Evolutionary conservation across 2,888 invertebrate species (phyloP), one percentile per base, ranked within the genome.

Genomic region (Drosophila mayaguana): DNA sequence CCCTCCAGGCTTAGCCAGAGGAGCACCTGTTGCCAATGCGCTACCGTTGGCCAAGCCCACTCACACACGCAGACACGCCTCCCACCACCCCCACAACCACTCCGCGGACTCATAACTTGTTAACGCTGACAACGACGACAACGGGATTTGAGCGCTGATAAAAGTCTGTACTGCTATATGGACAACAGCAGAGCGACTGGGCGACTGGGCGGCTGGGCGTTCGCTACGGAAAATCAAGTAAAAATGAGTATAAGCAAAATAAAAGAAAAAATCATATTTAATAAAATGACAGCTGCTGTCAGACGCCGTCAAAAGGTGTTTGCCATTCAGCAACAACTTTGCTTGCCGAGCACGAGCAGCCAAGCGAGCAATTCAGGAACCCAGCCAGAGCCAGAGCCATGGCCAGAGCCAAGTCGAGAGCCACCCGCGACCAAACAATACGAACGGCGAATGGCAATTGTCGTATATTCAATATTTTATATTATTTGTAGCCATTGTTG

Each of bases 261-360:
- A 28, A 6, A 14, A 36, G 1, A 79, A 68, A 86, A 83, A 79
- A 89, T 68, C 88, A 89, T 90, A 88, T 86, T 89, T 86, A 90
- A 90, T 86, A 86, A 89, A 90, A 86, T 90, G 86, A 86, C 86
- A 86, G 86, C 77, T 74, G 82, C 90, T 86, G 86, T 86, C 86
- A 89, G 86, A 87, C 82, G 90, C 80, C 86, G 89, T 86, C 86
- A 86, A 87, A 87, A 81, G 75, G 72, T 87, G 76, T 72, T 87
- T 81, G 78, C 77, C 79, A 65, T 59, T 46, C 62, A 57, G 63
- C 68, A 66, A 83, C 70, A 70, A 83, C 74, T 90, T 89, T 69
- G 74, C 86, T 88, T 86, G 70, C 89, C 60, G 72, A 71, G 90
- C 83, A 90, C 87, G 90, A 80, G 78, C 70, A 48, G 40, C 20